Base-by-base conservation (phyloP, 2,888 invertebrate species). In the Papilio protenor region DNA sequence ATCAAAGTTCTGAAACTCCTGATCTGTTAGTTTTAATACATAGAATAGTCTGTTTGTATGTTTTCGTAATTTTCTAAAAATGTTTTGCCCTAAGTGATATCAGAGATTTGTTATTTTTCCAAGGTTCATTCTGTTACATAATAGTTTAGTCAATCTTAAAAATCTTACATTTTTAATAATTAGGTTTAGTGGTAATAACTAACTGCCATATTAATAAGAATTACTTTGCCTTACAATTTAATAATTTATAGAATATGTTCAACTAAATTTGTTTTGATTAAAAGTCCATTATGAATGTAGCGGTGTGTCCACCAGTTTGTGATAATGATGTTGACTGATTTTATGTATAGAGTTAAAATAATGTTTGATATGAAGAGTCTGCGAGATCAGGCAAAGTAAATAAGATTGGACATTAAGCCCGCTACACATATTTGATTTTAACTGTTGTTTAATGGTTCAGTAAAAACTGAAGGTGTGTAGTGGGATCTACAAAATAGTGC, bases 291-390 rank as follows among this genome's bases (percentile, higher is more conserved):
- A 33, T 33, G 49, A 49, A 74, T 74, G 70, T 80, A 80, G 82
- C 80, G 82, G 83, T 71, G 52, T 61, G 83, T 80, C 33, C 45
- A n/a, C 78, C 73, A 73, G 84, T 83, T 85, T 89, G 89, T 91
- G 91, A 91, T 92, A 91, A 85, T 85, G 83, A 85, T 86, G 86
- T 85, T 83, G 92, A 93, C 92, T 92, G 93, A 93, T 90, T 88
- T 88, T 86, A 84, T 83, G n/a, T 77, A 72, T 85, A 85, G 84
- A 81, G 84, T 81, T 87, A 87, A 86, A 83, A 79, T 85, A 80
- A 82, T 84, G 81, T 84, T 86, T 84, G 84, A 85, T 86, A 82
- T 84, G 84, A 52, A 11, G 59, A 75, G 72, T 89, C 88, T 90
- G 82, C 89, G 89, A 89, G 87, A 85, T 85, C 78, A 57, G 52